A percentile compares a stretch with the other conserved stretches of the same genome.
These are phyloP conservation scores for Octopus sinensis DNA, from an alignment of 1,140 invertebrate species.

Conservation along the genomic window DNA sequence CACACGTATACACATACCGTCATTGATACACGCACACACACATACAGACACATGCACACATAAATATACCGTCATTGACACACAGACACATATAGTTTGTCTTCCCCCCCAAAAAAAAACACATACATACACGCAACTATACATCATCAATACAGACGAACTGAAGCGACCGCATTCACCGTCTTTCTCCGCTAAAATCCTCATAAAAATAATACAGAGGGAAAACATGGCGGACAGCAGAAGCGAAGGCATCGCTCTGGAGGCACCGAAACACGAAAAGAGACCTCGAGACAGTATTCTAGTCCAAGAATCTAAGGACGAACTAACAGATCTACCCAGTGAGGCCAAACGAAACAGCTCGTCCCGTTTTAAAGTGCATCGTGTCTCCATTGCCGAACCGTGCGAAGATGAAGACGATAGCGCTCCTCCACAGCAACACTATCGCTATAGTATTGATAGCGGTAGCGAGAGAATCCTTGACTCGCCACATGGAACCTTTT, in stretches of 20 bases:
- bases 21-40: no score
- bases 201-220: no score
- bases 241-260: not conserved
- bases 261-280: not conserved
- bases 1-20: no score
- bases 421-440: not conserved
- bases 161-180: no score
- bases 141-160: no score
- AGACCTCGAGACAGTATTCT: not conserved
- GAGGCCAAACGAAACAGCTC: not conserved
- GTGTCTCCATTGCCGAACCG: not conserved
- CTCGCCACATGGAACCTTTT: conserved; percentile 3
- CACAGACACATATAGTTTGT: no score
- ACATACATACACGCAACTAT: no score
- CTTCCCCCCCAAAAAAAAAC: no score
- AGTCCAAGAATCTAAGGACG: conserved; percentile 5
- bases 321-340: conserved; percentile 10
- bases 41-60: no score
- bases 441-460: not conserved
- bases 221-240: no score
- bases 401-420: not conserved
- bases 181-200: no score
- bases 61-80: no score
- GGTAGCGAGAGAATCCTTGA: not conserved
- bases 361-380: conserved; percentile 10